Base-by-base conservation (phyloP, 2,888 invertebrate species). In the Disparrhopalites patrizii region DNA sequence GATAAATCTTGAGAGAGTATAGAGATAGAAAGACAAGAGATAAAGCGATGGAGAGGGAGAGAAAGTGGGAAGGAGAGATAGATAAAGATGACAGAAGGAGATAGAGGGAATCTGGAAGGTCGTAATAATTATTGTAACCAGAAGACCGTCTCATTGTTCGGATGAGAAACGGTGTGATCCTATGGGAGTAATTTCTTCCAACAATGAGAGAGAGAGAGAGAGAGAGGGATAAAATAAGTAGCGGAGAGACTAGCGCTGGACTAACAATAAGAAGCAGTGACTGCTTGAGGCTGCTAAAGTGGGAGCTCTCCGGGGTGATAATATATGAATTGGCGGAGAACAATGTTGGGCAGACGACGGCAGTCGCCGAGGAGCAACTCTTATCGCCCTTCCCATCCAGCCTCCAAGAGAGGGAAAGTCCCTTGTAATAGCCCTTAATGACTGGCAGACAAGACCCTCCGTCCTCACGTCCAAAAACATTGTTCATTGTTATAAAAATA, bases 341-440 rank as follows among this genome's bases (percentile, higher is more conserved):
- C 60, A 65, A 63, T 64, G 67, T 57, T 65, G 47, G 60, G 68
- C 66, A 56, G 71, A 66, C 70, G 68, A 52, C 69, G 64, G 70
- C 68, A 68, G 74, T 71, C 74, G 70, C 71, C 71, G 68, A 68
- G 56, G 68, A 70, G 68, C 69, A 67, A 70, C 63, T 69, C 74
- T 74, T 74, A 74, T 74, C 74, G 71, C 67, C 70, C 70, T 71
- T 72, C 68, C 65, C 65, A 73, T 73, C 73, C 66, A 40, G 40
- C 63, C 38, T 36, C 56, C 67, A 66, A 63, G 68, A 72, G 70
- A 73, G 74, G 74, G 74, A 74, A 72, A 73, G 72, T 73, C 71
- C 70, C 71, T 66, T 73, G 71, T 74, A 74, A 74, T 74, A 73
- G 71, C 74, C 71, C 74, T 74, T 74, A 74, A 74, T 74, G 72